Conservation (phyloP, 1,140 invertebrate genomes). For the Drosophila arizonae region DNA sequence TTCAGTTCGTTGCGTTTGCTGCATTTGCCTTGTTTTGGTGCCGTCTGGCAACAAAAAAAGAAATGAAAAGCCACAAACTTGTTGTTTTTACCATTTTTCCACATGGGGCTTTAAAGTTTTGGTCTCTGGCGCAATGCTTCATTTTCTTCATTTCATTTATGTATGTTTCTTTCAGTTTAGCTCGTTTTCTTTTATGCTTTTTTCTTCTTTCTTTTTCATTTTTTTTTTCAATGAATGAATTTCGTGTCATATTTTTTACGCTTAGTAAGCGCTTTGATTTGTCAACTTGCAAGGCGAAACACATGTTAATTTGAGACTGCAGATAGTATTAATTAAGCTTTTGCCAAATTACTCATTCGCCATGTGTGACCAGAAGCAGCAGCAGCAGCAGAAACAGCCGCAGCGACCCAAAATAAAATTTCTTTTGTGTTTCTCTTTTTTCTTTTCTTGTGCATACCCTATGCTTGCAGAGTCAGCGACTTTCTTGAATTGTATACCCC, state of each 20-base stretch:
- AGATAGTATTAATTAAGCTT: conserved; percentile 47
- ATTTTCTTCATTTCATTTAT: not conserved
- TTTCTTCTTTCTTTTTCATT: conserved; percentile 12
- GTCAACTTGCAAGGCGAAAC: conserved; percentile 49
- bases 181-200: not conserved
- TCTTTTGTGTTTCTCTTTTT: conserved; percentile 29
- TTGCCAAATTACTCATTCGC: conserved; percentile 52
- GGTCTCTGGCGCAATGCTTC: conserved; percentile 14
- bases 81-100: conserved; percentile 42
- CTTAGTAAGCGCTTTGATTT: conserved; percentile 69
- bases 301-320: conserved; percentile 67
- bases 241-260: conserved; percentile 67
- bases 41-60: conserved; percentile 28
- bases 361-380: conserved; percentile 51
- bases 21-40: conserved; percentile 27
- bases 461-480: too few relatives aligned
- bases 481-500: too few relatives aligned
- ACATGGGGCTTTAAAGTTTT: conserved; percentile 30
- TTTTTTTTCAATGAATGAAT: conserved; percentile 59
- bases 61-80: conserved; percentile 59
- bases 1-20: conserved; percentile 19
- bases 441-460: too few relatives aligned
- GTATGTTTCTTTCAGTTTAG: conserved; percentile 14
- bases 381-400: not conserved
- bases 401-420: conserved; percentile 42